Percentiles rank a stretch among this genome's conserved stretches.
These are phyloP conservation scores for Drosophila sordidula DNA, from an alignment of 2,888 invertebrate species.

Conservation along the genomic window DNA sequence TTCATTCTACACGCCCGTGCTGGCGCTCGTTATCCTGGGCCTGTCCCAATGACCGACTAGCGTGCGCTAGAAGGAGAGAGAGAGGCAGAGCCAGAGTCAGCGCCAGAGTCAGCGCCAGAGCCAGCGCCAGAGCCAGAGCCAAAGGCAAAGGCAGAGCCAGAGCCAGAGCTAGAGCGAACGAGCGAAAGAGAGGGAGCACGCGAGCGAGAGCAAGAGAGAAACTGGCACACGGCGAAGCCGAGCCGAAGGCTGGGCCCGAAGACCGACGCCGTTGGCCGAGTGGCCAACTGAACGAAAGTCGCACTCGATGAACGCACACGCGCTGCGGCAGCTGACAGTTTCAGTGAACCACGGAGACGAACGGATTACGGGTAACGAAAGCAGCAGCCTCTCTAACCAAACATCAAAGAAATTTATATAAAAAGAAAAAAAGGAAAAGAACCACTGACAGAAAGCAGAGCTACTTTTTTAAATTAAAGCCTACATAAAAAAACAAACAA, in stretches of 20 bases:
- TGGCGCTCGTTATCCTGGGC: conserved; percentile 61
- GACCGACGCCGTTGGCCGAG: conserved; percentile 23
- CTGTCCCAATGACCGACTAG: conserved; percentile 82
- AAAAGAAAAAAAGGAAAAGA: not conserved
- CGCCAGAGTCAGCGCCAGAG: not conserved
- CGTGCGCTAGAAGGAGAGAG: conserved; percentile 16
- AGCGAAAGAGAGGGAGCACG: no score
- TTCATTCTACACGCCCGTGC: conserved; percentile 21
- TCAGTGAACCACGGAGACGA: conserved; percentile 85
- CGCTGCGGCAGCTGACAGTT: conserved; percentile 84
- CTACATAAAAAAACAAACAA: not conserved
- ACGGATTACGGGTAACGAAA: conserved; percentile 85
- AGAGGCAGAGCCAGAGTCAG: conserved; percentile 10
- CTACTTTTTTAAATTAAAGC: conserved; percentile 9
- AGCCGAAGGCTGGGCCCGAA: conserved; percentile 23
- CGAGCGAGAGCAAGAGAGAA: conserved; percentile 17
- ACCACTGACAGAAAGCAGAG: not conserved
- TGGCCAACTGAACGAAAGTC: conserved; percentile 81
- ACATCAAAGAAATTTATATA: not conserved
- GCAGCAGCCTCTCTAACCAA: conserved; percentile 38
- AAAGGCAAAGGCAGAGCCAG: not conserved
- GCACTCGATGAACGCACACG: conserved; percentile 79
- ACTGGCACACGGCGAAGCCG: conserved; percentile 56
- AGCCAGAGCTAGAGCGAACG: conserved; percentile 3
- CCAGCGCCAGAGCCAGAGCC: conserved; percentile 9